Percentiles rank a stretch among this genome's conserved stretches.
phyloP scores from a whole-genome alignment of 2,888 invertebrate species.

The Zaprionus bogoriensis region DNA sequence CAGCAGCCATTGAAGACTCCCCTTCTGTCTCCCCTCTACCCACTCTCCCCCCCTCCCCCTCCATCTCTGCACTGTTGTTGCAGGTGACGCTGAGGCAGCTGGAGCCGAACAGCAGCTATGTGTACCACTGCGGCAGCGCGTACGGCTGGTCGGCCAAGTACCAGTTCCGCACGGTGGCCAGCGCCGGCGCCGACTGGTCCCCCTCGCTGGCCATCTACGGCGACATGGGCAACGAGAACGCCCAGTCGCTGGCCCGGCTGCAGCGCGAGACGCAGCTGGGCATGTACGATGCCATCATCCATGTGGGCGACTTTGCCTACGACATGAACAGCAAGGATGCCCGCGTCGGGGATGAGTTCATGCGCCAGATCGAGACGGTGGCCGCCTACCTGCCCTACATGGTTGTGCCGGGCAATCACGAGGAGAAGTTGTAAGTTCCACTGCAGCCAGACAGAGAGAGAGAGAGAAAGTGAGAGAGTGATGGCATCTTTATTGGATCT shows the following conservation, averaged over 20 bases:
- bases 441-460: not conserved
- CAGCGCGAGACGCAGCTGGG: slow-evolving; percentile 92
- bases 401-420: slow-evolving; percentile 96
- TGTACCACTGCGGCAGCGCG: slow-evolving; percentile 92
- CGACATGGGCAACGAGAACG: slow-evolving; percentile 97
- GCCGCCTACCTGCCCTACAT: slow-evolving; percentile 97
- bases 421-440: slow-evolving; percentile 88
- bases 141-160: slow-evolving; percentile 92
- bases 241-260: slow-evolving; percentile 90
- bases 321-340: slow-evolving; percentile 94
- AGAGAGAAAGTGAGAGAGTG: not conserved
- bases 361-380: slow-evolving; percentile 95
- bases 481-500: slow-evolving; percentile 16
- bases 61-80: slow-evolving; percentile 14
- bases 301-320: slow-evolving; percentile 98
- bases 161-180: slow-evolving; percentile 88
- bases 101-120: slow-evolving; percentile 86
- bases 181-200: slow-evolving; percentile 87
- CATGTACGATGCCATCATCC: slow-evolving; percentile 93
- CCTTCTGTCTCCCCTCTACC: not conserved
- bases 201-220: slow-evolving; percentile 94
- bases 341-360: slow-evolving; percentile 94
- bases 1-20: not conserved
- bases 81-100: slow-evolving; percentile 85
- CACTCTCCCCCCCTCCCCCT: not conserved